A percentile compares a stretch with the other conserved stretches of the same genome.
Evolutionary conservation across 1,140 invertebrate species (phyloP).

Genomic region (Arion vulgaris): DNA sequence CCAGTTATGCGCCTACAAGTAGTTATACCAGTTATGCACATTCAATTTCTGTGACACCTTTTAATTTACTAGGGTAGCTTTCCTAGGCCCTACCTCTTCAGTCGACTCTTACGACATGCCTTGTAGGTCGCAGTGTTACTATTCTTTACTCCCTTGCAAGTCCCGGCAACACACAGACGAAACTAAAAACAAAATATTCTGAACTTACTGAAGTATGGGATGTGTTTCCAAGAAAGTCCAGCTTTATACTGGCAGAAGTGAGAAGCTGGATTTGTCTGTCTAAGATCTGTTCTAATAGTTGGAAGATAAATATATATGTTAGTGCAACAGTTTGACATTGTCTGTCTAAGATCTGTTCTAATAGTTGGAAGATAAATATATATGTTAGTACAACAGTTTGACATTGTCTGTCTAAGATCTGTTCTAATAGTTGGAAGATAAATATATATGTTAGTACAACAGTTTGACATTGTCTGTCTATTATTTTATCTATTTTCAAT

Average conservation of each 20-base stretch:
- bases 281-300: not conserved
- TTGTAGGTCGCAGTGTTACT: too few relatives aligned
- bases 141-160: too few relatives aligned
- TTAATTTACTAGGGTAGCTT: too few relatives aligned
- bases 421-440: not conserved
- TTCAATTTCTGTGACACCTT: too few relatives aligned
- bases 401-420: not conserved
- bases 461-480: not conserved
- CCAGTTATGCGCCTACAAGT: too few relatives aligned
- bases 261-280: not conserved
- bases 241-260: conserved; percentile 13
- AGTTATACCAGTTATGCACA: too few relatives aligned
- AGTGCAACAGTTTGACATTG: too few relatives aligned
- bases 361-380: not conserved
- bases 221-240: conserved; percentile 18
- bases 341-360: not conserved
- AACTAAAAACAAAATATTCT: too few relatives aligned
- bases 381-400: too few relatives aligned
- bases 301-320: not conserved
- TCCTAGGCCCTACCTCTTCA: too few relatives aligned
- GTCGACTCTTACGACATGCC: too few relatives aligned
- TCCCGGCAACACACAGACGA: too few relatives aligned
- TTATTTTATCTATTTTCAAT: not conserved
- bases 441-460: conserved; percentile 7
- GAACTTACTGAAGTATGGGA: conserved; percentile 19